These are phyloP conservation scores for Corydoras maculifer DNA, from an alignment of 2,113 vertebrate species.

Conservation along the genomic window DNA sequence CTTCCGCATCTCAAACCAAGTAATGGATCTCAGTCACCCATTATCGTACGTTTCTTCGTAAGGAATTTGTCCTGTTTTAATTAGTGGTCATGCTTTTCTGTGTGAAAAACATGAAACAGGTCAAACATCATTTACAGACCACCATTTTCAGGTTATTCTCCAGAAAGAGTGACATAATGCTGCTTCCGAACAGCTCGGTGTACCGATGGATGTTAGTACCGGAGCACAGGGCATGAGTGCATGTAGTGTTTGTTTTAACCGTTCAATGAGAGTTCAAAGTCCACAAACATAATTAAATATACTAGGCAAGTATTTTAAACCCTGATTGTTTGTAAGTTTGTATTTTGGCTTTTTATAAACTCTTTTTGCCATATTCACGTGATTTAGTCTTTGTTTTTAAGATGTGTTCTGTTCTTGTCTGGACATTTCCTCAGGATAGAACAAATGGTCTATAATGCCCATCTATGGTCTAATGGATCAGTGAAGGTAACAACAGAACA, in stretches of 20 bases:
- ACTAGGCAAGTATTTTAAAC: not conserved
- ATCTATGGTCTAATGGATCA: too few species aligned
- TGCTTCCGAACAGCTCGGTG: too few species aligned
- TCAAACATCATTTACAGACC: too few species aligned
- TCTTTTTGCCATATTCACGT: too few species aligned
- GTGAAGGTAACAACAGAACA: too few species aligned
- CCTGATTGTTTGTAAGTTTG: not conserved
- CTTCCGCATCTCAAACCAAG: not conserved
- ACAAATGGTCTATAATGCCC: too few species aligned
- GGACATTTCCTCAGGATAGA: too few species aligned
- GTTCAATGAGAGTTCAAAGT: too few species aligned
- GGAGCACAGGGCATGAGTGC: not conserved
- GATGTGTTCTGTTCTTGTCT: too few species aligned
- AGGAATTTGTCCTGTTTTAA: not conserved
- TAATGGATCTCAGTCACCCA: not conserved
- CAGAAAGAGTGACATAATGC: not conserved
- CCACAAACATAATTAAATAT: too few species aligned
- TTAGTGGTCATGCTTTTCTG: not conserved
- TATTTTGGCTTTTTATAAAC: too few species aligned
- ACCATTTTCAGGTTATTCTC: not conserved
- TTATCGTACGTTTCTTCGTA: not conserved
- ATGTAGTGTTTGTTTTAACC: not conserved
- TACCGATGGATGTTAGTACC: not conserved
- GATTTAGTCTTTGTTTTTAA: too few species aligned
- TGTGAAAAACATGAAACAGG: not conserved